Conservation (phyloP, 2,888 invertebrate genomes). For the Tethea ocularis region DNA sequence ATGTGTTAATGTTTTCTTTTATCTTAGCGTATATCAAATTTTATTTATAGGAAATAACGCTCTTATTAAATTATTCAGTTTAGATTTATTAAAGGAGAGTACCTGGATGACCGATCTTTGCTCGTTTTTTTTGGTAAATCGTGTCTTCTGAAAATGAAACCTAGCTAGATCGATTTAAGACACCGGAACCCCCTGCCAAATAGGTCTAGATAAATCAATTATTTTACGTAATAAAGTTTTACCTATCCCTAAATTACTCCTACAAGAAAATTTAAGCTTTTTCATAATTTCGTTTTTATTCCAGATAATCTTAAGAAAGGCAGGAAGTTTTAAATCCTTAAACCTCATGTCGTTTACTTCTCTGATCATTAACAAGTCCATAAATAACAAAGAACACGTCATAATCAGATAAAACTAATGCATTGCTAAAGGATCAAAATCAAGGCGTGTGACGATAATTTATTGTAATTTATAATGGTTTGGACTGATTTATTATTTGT, state of each 20-base stretch:
- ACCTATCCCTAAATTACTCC: no score
- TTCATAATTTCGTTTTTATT: not conserved
- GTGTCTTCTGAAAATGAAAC: no score
- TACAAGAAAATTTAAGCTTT: no score
- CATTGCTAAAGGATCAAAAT: constrained; percentile 46
- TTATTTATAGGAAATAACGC: not conserved
- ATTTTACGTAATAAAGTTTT: no score
- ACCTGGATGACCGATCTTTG: no score
- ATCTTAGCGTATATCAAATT: not conserved
- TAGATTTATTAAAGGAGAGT: no score
- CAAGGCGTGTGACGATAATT: constrained; percentile 28
- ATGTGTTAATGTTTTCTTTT: not conserved
- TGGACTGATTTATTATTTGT: not conserved
- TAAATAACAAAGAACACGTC: constrained; percentile 30
- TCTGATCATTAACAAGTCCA: constrained; percentile 25
- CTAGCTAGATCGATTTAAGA: no score
- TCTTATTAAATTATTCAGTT: not conserved
- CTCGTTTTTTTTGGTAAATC: no score
- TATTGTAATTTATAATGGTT: constrained; percentile 24
- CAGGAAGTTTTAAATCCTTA: not conserved
- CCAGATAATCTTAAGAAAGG: not conserved
- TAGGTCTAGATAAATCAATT: no score
- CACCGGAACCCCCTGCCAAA: no score
- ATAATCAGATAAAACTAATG: constrained; percentile 25
- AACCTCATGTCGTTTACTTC: constrained; percentile 9